Evolutionary conservation across 1,140 invertebrate species (phyloP).

Genomic region (Trichonephila clavipes): DNA sequence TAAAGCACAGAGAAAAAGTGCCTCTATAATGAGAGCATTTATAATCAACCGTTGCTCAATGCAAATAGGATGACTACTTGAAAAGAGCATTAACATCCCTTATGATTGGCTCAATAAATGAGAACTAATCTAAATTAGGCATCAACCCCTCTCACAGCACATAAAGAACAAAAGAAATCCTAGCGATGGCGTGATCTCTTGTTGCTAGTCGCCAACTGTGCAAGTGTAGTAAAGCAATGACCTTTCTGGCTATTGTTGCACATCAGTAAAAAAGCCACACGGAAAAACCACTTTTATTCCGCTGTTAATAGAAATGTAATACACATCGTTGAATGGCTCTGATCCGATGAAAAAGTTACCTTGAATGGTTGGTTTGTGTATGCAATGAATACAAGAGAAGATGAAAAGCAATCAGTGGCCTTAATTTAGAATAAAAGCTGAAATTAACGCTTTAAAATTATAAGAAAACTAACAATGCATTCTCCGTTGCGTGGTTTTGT

Average conservation of each 20-base stretch:
- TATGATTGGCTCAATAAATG: not conserved
- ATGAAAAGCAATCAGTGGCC: not conserved
- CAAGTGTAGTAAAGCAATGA: not conserved
- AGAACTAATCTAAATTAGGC: not conserved
- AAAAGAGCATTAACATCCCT: not conserved
- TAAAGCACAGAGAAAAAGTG: no score
- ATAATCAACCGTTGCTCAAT: no score
- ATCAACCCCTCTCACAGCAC: not conserved
- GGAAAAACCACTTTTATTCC: not conserved
- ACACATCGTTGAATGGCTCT: not conserved
- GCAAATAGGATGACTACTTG: no score
- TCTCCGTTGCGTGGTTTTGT: no score
- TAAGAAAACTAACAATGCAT: no score
- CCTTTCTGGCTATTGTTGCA: slow-evolving; percentile 30
- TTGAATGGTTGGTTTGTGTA: not conserved
- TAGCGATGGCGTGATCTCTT: not conserved
- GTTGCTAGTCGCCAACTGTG: not conserved
- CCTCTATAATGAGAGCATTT: no score
- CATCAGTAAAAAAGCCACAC: not conserved
- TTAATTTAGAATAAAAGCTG: no score
- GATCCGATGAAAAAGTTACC: not conserved
- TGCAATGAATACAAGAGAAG: not conserved
- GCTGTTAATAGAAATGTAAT: not conserved
- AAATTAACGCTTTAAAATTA: no score
- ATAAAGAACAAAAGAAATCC: not conserved